Percentiles rank a stretch among this genome's conserved stretches.
Evolutionary conservation across 2,113 vertebrate species (phyloP).

Genomic region (Sebastes fasciatus): DNA sequence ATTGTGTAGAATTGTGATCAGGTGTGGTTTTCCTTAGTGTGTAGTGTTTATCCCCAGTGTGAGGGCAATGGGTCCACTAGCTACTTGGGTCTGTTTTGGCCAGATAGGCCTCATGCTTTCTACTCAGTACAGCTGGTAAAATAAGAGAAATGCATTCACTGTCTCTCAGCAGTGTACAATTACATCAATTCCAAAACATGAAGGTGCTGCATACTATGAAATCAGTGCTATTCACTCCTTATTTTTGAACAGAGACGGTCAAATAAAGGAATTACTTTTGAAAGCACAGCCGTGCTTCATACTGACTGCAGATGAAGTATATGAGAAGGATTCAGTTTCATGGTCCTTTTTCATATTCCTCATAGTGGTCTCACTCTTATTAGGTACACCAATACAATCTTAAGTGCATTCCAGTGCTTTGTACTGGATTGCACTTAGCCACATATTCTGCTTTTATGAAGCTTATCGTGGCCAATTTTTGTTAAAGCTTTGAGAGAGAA

Average conservation of each 20-base stretch:
- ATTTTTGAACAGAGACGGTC: neutral
- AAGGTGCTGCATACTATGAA: neutral
- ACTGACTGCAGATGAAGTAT: neutral
- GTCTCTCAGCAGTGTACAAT: neutral
- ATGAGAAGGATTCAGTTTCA: neutral
- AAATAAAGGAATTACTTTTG: neutral
- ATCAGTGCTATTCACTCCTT: neutral
- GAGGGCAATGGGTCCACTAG: neutral
- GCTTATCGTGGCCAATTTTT: neutral
- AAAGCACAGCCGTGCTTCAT: neutral
- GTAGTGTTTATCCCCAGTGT: neutral
- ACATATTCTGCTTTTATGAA: neutral
- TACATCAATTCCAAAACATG: neutral
- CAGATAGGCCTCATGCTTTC: neutral
- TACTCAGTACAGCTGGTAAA: neutral
- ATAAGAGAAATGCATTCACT: neutral
- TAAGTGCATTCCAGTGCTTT: neutral
- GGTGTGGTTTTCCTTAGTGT: neutral
- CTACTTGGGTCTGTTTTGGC: neutral
- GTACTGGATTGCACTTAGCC: too few relatives aligned
- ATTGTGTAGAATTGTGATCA: neutral
- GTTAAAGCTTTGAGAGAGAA: neutral
- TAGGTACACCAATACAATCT: neutral
- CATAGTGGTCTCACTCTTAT: neutral
- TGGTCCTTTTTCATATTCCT: neutral